Percentiles rank a stretch among this genome's conserved stretches.
Conservation (phyloP, 2,797 vertebrate species). For the Sardinella longiceps region DNA sequence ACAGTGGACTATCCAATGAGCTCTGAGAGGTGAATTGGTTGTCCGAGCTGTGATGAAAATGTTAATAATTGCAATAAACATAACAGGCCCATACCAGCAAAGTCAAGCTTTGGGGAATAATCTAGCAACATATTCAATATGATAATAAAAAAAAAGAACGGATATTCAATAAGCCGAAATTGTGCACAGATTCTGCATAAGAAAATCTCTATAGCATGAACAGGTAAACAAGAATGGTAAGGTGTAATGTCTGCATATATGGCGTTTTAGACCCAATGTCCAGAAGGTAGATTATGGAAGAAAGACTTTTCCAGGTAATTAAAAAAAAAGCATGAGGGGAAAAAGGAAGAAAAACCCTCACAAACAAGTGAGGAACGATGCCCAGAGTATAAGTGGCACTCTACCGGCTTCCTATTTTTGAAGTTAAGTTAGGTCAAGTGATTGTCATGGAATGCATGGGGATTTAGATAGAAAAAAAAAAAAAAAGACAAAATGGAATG, state of each 20-base stretch:
- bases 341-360: background rate
- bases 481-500: constrained; percentile 29
- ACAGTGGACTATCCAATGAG: background rate
- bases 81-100: too few species aligned
- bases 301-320: background rate
- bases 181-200: constrained; percentile 18
- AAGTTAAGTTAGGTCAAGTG: constrained; percentile 38
- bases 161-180: background rate
- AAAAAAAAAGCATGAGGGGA: too few species aligned
- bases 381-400: background rate
- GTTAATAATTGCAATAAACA: background rate
- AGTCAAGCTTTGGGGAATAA: background rate
- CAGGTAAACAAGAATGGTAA: constrained; percentile 11
- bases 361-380: constrained; percentile 3
- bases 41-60: background rate
- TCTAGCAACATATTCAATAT: background rate
- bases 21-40: background rate
- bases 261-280: background rate
- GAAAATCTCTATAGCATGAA: constrained; percentile 23
- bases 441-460: constrained; percentile 55
- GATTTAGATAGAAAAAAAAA: constrained; percentile 21
- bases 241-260: constrained; percentile 11
- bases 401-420: constrained; percentile 32
- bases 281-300: background rate
- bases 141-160: background rate